Conservation (phyloP, 2,888 invertebrate genomes). For the Anarsia innoxiella region DNA sequence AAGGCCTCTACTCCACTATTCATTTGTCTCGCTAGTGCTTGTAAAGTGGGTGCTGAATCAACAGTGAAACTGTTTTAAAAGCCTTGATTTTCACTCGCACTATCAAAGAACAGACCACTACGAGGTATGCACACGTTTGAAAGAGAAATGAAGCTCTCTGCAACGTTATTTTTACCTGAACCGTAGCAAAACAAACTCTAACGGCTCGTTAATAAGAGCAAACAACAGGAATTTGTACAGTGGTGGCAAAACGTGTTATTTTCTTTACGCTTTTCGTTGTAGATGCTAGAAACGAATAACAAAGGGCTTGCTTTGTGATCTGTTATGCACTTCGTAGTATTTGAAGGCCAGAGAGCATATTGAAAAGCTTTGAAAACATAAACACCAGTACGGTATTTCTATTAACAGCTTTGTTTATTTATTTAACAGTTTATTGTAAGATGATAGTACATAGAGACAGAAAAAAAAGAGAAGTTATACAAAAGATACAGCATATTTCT, state of each 20-base stretch:
- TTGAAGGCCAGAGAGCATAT: too few species aligned
- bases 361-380: too few species aligned
- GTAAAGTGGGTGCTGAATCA: constrained; percentile 12
- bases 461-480: too few species aligned
- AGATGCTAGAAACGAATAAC: constrained; percentile 30
- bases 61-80: constrained; percentile 25
- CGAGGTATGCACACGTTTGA: constrained; percentile 23
- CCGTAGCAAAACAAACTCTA: constrained; percentile 12
- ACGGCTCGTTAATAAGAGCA: background rate
- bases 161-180: constrained; percentile 3
- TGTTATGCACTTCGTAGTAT: background rate
- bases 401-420: too few species aligned
- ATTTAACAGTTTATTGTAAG: too few species aligned
- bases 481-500: too few species aligned
- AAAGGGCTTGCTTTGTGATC: constrained; percentile 11
- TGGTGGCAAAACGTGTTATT: constrained; percentile 20
- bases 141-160: constrained; percentile 22
- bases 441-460: too few species aligned
- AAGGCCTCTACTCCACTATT: too few species aligned
- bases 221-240: background rate
- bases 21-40: background rate
- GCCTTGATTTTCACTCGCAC: constrained; percentile 25
- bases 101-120: constrained; percentile 27
- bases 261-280: constrained; percentile 26
- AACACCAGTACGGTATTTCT: too few species aligned